phyloP scores from a whole-genome alignment of 2,797 vertebrate species.

The Capromys pilorides region DNA sequence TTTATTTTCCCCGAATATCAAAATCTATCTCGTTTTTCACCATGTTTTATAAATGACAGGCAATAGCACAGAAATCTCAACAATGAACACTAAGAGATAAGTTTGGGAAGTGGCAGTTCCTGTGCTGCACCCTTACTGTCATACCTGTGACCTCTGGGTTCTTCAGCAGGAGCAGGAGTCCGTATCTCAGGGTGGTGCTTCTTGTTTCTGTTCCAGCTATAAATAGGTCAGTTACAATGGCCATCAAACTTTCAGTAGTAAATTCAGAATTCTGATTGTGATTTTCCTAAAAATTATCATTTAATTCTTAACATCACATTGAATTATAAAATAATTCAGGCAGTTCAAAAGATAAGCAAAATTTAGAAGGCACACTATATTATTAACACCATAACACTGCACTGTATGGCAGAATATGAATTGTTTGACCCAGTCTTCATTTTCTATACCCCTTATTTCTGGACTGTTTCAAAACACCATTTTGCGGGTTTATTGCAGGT shows the following conservation, averaged over 20 bases:
- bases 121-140: neutral
- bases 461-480: neutral
- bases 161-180: conserved; percentile 79
- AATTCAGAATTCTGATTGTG: conserved; percentile 53
- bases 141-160: conserved; percentile 68
- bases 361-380: neutral
- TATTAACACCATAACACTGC: neutral
- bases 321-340: neutral
- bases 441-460: neutral
- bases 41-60: no score
- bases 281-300: conserved; percentile 72
- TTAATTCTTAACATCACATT: neutral
- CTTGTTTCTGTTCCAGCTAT: conserved; percentile 77
- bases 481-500: neutral
- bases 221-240: conserved; percentile 70
- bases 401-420: neutral
- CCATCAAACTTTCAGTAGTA: conserved; percentile 59
- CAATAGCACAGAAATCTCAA: no score
- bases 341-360: neutral
- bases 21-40: neutral
- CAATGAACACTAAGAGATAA: no score
- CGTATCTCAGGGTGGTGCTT: conserved; percentile 75
- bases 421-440: neutral
- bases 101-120: no score
- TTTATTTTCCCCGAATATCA: neutral